These are phyloP conservation scores for Capreolus pygargus DNA, from an alignment of 2,113 vertebrate species.

Conservation along the genomic window DNA sequence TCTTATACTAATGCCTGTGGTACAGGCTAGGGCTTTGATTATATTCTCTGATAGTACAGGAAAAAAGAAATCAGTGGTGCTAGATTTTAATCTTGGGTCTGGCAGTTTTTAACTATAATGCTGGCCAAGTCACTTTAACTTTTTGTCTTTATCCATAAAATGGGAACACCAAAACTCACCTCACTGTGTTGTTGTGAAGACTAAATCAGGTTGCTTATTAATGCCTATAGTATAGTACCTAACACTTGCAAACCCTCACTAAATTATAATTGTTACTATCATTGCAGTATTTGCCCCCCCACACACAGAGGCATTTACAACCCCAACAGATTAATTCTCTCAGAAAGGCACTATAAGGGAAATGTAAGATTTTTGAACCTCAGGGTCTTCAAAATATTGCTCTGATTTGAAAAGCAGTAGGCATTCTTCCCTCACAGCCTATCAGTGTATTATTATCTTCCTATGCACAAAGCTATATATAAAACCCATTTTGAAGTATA, in stretches of 20 bases:
- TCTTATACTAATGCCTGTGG: not conserved
- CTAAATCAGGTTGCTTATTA: not conserved
- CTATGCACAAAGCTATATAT: not conserved
- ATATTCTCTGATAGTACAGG: not conserved
- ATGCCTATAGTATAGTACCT: not conserved
- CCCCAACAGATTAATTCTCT: not conserved
- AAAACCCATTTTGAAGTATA: not conserved
- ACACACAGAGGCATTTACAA: not conserved
- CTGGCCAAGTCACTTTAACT: not conserved
- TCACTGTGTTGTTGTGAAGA: not conserved
- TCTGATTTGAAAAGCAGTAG: not conserved
- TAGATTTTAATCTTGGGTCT: not conserved
- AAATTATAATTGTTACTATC: not conserved
- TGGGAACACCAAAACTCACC: not conserved
- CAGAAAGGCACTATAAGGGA: not conserved
- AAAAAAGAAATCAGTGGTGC: not conserved
- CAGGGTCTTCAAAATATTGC: not conserved
- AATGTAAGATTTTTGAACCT: not conserved
- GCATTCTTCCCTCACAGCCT: not conserved
- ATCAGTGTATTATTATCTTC: not conserved
- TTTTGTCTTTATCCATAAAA: not conserved
- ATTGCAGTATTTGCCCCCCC: accelerated
- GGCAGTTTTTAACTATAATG: not conserved
- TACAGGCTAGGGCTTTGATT: not conserved
- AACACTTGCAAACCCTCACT: not conserved